Evolutionary conservation across 2,888 invertebrate species (phyloP).

Genomic region (Apamea monoglypha): DNA sequence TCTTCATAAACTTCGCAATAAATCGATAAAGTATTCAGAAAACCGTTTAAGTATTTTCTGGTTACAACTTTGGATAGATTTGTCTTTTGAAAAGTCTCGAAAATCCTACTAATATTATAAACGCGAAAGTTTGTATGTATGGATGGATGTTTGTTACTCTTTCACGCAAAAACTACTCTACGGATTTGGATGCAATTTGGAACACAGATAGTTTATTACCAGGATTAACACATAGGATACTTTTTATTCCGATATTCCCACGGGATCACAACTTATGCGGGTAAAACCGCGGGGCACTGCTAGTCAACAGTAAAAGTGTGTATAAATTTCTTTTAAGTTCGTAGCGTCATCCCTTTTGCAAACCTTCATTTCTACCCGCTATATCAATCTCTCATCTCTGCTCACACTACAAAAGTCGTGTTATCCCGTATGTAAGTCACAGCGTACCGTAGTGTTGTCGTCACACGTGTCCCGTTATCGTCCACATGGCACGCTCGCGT

Average conservation of each 20-base stretch:
- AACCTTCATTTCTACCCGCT: neutral
- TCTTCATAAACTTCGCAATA: neutral
- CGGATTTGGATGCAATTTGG: no score
- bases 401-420: conserved; percentile 45
- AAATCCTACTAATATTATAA: no score
- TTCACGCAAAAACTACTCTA: no score
- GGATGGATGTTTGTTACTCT: no score
- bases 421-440: conserved; percentile 58
- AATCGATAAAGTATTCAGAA: neutral
- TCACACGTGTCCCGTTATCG: conserved; percentile 62
- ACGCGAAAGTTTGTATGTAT: no score
- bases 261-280: no score
- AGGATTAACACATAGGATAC: no score
- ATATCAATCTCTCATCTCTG: conserved; percentile 12
- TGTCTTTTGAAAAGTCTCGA: neutral
- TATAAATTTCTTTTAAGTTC: neutral
- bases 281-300: no score
- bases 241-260: no score
- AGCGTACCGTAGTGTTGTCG: conserved; percentile 59
- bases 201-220: no score
- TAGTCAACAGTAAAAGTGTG: neutral
- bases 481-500: conserved; percentile 57
- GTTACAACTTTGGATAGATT: neutral
- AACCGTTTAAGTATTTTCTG: neutral
- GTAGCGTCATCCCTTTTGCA: neutral